These are phyloP conservation scores for Drosophila greeni DNA, from an alignment of 2,888 invertebrate genomes.

Conservation along the genomic window DNA sequence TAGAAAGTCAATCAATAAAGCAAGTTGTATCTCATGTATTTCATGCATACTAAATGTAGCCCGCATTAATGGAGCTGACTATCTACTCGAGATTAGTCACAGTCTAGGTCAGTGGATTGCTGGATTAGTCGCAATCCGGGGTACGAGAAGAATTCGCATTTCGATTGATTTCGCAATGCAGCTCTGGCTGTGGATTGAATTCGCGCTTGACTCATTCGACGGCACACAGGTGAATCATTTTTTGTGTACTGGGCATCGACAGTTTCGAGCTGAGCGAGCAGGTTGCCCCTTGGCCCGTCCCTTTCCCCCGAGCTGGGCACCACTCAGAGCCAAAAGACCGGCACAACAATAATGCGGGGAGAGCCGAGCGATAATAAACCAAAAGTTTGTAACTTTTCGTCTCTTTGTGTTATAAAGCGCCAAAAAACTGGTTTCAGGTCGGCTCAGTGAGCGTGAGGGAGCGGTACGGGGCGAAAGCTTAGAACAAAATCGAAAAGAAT, in stretches of 20 bases:
- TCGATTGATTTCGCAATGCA: constrained; percentile 24
- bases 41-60: constrained; percentile 5
- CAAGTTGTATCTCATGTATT: neutral
- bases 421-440: constrained; percentile 42
- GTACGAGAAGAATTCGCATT: constrained; percentile 14
- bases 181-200: constrained; percentile 6
- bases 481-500: constrained; percentile 61
- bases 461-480: constrained; percentile 48
- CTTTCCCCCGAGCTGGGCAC: neutral
- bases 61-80: constrained; percentile 23
- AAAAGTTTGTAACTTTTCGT: constrained; percentile 35
- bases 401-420: constrained; percentile 34
- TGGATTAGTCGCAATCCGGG: neutral
- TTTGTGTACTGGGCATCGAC: constrained; percentile 18
- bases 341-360: constrained; percentile 17
- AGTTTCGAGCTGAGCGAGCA: constrained; percentile 22
- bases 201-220: constrained; percentile 26
- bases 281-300: constrained; percentile 6
- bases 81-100: constrained; percentile 12
- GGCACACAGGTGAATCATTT: constrained; percentile 36
- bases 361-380: constrained; percentile 27
- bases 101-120: constrained; percentile 26
- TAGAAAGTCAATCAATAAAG: constrained; percentile 47
- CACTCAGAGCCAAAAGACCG: constrained; percentile 24
- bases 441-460: constrained; percentile 1